A percentile compares a stretch with the other conserved stretches of the same genome.
These are phyloP conservation scores for Muraenolepis orangiensis DNA, from an alignment of 2,797 vertebrate species.

Conservation along the genomic window DNA sequence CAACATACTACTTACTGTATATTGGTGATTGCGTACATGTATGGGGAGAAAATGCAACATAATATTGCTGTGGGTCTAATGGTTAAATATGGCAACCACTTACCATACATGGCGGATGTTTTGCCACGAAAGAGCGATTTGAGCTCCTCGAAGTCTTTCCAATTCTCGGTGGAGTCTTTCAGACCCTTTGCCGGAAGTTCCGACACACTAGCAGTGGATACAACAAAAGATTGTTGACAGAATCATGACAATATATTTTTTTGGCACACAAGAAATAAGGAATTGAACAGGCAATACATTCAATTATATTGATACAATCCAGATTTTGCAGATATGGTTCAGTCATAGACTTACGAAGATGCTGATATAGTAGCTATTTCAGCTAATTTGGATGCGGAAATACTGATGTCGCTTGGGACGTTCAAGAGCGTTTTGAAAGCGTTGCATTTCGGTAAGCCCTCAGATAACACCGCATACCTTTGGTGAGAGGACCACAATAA, in stretches of 20 bases:
- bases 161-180: constrained; percentile 46
- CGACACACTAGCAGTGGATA: constrained; percentile 28
- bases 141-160: constrained; percentile 63
- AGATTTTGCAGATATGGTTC: neutral
- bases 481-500: neutral
- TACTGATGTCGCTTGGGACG: neutral
- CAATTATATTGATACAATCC: neutral
- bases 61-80: no score
- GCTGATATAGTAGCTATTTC: neutral
- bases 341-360: neutral
- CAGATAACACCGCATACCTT: neutral
- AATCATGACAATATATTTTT: neutral
- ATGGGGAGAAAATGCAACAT: neutral
- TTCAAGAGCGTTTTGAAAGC: neutral
- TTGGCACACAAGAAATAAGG: neutral
- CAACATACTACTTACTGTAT: neutral
- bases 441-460: neutral
- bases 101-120: constrained; percentile 62
- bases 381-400: neutral
- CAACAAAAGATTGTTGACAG: neutral
- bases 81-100: neutral
- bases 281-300: neutral
- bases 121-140: constrained; percentile 51
- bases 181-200: constrained; percentile 63
- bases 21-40: neutral